Evolutionary conservation across 1,140 invertebrate species (phyloP), one percentile per base, ranked within the genome.

Genomic region (Magallana angulata): DNA sequence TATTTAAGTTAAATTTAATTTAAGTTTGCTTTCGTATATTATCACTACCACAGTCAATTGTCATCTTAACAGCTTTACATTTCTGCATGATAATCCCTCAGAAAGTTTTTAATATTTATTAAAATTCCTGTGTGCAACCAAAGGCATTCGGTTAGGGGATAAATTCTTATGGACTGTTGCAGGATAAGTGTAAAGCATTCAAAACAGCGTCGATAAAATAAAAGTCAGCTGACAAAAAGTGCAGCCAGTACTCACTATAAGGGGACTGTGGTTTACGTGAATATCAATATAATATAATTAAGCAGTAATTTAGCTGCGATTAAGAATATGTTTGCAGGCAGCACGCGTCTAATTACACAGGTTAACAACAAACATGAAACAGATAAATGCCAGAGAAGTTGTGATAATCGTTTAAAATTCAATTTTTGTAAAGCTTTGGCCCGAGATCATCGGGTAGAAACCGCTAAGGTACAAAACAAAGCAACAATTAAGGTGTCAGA

Each of bases 401-500:
- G 68, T 76, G 68, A 76, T 76, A 76, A 76, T 76, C 68, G 68
- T 76, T 76, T 76, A 76, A 48, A 76, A 76, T 76, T 76, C 68
- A 76, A 76, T 76, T 76, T 76, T 76, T 76, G 36, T 76, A 76
- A 76, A 12, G 68, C 18, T 76, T 24, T 76, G 18, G 68, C 68
- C 68, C 68, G 18, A 76, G 68, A 76, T 76, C 68, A 76, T 76
- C 68, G 36, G 68, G 68, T 76, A 12, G 24, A 76, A 76, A 76
- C 68, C 68, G 24, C 30, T 76, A 76, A 76, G 68, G 68, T 76
- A 76, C 68, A 76, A 76, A 76, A 76, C 68, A 76, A 76, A 76
- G 68, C 68, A 11, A 76, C 68, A 76, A 76, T 76, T 76, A 76
- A 76, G 68, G 68, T 76, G 68, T 76, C 68, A 76, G 18, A 24